These are phyloP conservation scores for Bombus cullumanus DNA, from an alignment of 1,140 invertebrate species.

Conservation along the genomic window DNA sequence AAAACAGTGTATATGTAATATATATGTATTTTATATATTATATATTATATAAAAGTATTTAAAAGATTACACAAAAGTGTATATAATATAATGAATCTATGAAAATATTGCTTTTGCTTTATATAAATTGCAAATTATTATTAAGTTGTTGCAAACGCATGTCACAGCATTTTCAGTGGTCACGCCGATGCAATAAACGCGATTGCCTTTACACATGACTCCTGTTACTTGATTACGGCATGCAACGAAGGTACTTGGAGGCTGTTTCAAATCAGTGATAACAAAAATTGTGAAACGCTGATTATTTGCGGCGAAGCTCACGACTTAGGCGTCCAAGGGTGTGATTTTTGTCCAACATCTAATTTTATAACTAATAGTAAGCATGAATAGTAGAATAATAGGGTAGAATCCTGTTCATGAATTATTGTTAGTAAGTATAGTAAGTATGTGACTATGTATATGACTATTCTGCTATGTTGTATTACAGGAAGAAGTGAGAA, in stretches of 20 bases:
- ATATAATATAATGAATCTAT: neutral
- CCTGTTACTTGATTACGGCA: slow-evolving; percentile 85
- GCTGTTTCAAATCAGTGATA: slow-evolving; percentile 67
- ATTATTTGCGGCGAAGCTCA: slow-evolving; percentile 85
- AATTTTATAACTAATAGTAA: slow-evolving; percentile 72
- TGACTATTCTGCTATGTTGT: neutral
- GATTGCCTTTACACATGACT: slow-evolving; percentile 87
- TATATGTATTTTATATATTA: slow-evolving; percentile 1
- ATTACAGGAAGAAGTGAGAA: slow-evolving; percentile 64
- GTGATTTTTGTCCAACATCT: slow-evolving; percentile 85
- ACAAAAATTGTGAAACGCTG: slow-evolving; percentile 47
- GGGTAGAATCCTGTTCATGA: no score
- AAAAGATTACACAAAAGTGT: neutral
- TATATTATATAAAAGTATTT: neutral
- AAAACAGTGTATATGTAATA: neutral
- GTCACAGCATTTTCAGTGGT: slow-evolving; percentile 81
- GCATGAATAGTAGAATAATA: neutral
- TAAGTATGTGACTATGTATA: no score
- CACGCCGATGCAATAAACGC: slow-evolving; percentile 85
- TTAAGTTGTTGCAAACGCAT: slow-evolving; percentile 19
- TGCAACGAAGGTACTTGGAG: slow-evolving; percentile 86
- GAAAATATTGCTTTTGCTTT: neutral
- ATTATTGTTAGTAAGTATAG: no score
- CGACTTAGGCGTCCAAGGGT: slow-evolving; percentile 88
- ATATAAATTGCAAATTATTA: neutral